A percentile compares a stretch with the other conserved stretches of the same genome.
Conservation (phyloP, 2,888 invertebrate species). For the Dryobota labecula region DNA sequence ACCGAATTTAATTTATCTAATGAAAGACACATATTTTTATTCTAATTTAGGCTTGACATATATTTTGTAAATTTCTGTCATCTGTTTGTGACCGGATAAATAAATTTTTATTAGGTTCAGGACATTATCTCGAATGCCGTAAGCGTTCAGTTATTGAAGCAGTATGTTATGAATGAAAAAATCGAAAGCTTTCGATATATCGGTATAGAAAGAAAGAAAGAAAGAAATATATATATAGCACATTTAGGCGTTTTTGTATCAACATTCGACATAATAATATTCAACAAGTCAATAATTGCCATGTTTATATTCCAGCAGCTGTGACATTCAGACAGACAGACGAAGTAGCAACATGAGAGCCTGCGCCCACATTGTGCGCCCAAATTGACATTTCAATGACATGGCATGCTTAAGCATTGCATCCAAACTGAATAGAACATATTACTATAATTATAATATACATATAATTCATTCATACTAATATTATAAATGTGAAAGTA, state of each 20-base stretch:
- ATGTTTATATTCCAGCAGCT: neutral
- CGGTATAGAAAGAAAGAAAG: no score
- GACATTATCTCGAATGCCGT: neutral
- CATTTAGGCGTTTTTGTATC: neutral
- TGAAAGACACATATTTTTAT: no score
- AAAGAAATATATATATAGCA: neutral
- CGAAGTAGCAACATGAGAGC: neutral
- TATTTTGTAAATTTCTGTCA: no score
- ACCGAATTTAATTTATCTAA: no score
- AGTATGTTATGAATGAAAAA: conserved; percentile 4
- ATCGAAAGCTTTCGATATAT: conserved; percentile 5
- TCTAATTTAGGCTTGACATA: no score
- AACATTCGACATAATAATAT: neutral
- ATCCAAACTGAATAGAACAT: no score
- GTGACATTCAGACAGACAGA: neutral
- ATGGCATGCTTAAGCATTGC: no score
- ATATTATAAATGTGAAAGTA: no score
- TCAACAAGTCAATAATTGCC: neutral
- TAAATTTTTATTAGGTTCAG: neutral
- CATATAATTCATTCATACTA: no score
- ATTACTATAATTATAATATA: no score
- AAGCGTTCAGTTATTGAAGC: conserved; percentile 2
- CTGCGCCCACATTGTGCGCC: no score
- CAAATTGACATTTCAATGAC: no score
- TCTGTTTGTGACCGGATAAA: neutral